These are phyloP conservation scores for Anoplolepis gracilipes DNA, from an alignment of 1,140 invertebrate species.

Conservation along the genomic window DNA sequence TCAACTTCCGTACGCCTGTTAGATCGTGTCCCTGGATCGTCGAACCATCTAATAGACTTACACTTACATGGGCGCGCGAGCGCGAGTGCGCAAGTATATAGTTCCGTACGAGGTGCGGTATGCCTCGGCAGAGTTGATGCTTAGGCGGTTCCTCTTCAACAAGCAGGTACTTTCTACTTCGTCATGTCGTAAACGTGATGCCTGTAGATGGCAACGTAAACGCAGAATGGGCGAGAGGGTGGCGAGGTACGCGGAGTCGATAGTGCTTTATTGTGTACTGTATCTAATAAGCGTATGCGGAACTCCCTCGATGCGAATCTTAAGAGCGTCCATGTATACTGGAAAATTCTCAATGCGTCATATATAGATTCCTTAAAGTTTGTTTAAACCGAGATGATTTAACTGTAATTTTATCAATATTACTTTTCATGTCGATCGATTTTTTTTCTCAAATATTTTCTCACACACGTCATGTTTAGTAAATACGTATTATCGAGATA, in stretches of 20 bases:
- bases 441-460: neutral
- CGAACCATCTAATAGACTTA: constrained; percentile 75
- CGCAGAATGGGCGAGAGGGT: constrained; percentile 11
- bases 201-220: constrained; percentile 15
- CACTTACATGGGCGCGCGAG: constrained; percentile 44
- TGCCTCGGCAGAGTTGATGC: neutral
- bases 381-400: no score
- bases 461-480: neutral
- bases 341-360: neutral
- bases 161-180: constrained; percentile 41
- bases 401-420: no score
- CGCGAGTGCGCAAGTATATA: constrained; percentile 1
- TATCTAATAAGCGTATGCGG: constrained; percentile 18
- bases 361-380: no score
- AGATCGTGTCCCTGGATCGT: constrained; percentile 64
- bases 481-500: neutral
- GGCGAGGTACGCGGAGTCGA: constrained; percentile 4
- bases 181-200: constrained; percentile 42
- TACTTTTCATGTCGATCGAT: no score
- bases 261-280: constrained; percentile 36
- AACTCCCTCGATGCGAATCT: constrained; percentile 23
- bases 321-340: neutral
- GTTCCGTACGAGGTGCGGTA: neutral
- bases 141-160: constrained; percentile 12
- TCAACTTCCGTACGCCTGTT: constrained; percentile 35